Percentiles rank a stretch among this genome's conserved stretches.
These are phyloP conservation scores for Alligator sinensis DNA, from an alignment of 2,113 vertebrate species.

Conservation along the genomic window DNA sequence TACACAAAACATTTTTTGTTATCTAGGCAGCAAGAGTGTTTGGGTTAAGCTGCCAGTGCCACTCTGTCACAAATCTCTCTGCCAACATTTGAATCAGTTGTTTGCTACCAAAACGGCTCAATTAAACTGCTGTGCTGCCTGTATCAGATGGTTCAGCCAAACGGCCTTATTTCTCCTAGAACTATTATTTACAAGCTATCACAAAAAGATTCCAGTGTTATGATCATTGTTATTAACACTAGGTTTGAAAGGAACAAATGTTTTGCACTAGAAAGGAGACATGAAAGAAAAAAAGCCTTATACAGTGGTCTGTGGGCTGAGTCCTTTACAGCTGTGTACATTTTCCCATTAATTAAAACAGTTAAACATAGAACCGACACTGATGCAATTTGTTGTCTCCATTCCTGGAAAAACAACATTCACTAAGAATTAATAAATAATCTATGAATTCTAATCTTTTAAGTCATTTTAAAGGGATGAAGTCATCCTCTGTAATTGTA, in stretches of 20 bases:
- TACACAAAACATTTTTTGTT: constrained; percentile 1
- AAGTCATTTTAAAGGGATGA: constrained; percentile 78
- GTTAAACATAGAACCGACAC: constrained; percentile 75
- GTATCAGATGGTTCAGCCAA: constrained; percentile 22
- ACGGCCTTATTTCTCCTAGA: constrained; percentile 18
- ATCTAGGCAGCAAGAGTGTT: constrained; percentile 60
- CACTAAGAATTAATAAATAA: constrained; percentile 82
- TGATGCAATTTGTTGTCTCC: constrained; percentile 80
- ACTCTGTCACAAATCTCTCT: constrained; percentile 30
- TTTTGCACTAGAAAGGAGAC: constrained; percentile 55
- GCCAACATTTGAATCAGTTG: constrained; percentile 22
- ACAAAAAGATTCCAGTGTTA: constrained; percentile 1
- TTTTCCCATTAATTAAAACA: constrained; percentile 75
- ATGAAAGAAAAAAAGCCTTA: background rate
- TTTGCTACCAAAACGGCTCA: background rate
- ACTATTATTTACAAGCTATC: background rate
- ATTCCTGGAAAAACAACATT: constrained; percentile 76
- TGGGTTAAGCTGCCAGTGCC: constrained; percentile 59
- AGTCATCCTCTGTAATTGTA: constrained; percentile 77
- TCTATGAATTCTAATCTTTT: constrained; percentile 82
- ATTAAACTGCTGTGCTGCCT: background rate
- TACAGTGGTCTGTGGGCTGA: constrained; percentile 16
- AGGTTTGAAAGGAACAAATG: constrained; percentile 49
- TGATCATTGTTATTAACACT: background rate
- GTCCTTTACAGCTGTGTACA: constrained; percentile 13